A percentile compares a stretch with the other conserved stretches of the same genome.
These are phyloP conservation scores for Lithobates sylvaticus DNA, from an alignment of 2,797 vertebrate genomes.

Conservation along the genomic window DNA sequence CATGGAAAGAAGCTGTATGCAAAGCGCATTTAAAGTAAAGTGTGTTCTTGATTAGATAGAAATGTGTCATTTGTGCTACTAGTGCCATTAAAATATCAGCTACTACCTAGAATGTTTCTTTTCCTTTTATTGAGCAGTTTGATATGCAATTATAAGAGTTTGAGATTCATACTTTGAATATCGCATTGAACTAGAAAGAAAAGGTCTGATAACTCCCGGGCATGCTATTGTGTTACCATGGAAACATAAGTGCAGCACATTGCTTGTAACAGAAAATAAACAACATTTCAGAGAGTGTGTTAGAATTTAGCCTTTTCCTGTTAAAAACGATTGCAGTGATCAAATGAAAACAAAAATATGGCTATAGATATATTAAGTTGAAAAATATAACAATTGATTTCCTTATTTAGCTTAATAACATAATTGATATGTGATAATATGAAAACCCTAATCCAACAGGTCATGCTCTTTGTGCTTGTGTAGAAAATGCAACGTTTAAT, in stretches of 20 bases:
- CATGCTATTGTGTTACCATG: constrained; percentile 85
- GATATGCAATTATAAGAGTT: constrained; percentile 64
- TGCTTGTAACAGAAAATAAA: constrained; percentile 82
- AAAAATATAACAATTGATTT: neutral
- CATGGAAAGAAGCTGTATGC: neutral
- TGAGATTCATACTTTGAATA: constrained; percentile 72
- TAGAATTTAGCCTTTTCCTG: constrained; percentile 70
- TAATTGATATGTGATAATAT: neutral
- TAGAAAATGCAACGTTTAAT: neutral
- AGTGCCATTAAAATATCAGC: constrained; percentile 31
- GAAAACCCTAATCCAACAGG: neutral
- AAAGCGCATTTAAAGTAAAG: constrained; percentile 1
- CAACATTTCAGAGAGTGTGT: constrained; percentile 76
- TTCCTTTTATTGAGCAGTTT: constrained; percentile 32
- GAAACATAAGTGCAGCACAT: constrained; percentile 81
- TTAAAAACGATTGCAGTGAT: constrained; percentile 19
- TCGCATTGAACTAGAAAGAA: constrained; percentile 72
- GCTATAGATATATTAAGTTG: neutral
- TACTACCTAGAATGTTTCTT: neutral
- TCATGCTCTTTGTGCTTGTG: neutral
- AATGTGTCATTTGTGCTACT: constrained; percentile 5
- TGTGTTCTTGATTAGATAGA: constrained; percentile 13
- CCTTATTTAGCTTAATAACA: neutral
- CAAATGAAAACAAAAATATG: neutral
- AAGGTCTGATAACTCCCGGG: constrained; percentile 75